Base-by-base conservation (phyloP, 2,113 vertebrate genomes). In the Podilymbus podiceps region DNA sequence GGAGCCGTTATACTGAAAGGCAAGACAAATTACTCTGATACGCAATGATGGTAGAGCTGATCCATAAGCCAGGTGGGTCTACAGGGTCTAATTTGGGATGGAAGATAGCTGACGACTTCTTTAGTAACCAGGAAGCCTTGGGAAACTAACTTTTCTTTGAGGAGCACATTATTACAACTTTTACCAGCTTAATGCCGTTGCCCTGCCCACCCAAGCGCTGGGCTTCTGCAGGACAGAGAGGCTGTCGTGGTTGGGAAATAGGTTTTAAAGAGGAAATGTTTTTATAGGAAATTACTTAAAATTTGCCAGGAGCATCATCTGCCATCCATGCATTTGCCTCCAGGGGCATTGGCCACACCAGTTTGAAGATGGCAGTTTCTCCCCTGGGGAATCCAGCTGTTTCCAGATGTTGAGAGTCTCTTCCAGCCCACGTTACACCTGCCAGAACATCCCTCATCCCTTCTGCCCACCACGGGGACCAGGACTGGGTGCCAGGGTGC, bases 51-150 rank as follows among this genome's bases (percentile, higher is more conserved):
- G 69, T n/a, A 88, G 60, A 71, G 89, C 91, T 95, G 93, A 97
- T 95, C 95, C 96, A 95, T 90, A 91, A 92, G 55, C 68, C 4
- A 58, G 93, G 93, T n/a, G 73, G 83, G 80, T 92, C 91, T 89
- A 30, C 59, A 73, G 67, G 80, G 75, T 60, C 84, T 97, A 96
- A 92, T 94, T 95, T 97, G 86, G 86, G 91, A 86, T 72, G 59
- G 80, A 44, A 73, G 72, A 64, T 24, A 21, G 12, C 62, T 89
- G 83, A 84, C 3, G 6, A 77, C 74, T 80, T 59, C 89, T 94
- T 83, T 8, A 69, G 49, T 59, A 94, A 90, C 63, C 10, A 31
- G 31, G 52, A 95, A 82, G 56, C 38, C 60, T 83, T 47, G 63
- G 72, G 35, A 80, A 97, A 75, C 11, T 30, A 44, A 69, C 62